Evolutionary conservation across 1,140 invertebrate genomes (phyloP).

Genomic region (Zaprionus vittiger): DNA sequence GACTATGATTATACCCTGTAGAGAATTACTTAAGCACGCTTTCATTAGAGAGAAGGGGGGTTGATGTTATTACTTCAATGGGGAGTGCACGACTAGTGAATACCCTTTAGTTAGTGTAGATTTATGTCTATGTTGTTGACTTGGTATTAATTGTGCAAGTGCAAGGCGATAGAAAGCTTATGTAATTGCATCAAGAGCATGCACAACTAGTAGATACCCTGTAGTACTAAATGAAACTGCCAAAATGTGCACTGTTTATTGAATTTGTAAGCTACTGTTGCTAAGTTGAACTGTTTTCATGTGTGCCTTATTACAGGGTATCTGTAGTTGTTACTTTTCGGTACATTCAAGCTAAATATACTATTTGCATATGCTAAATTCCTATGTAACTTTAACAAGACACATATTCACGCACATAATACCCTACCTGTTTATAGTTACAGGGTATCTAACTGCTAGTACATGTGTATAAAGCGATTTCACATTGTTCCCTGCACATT

Average conservation of each 20-base stretch:
- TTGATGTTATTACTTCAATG: too few relatives aligned
- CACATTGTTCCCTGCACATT: slow-evolving; percentile 11
- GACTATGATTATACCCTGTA: slow-evolving; percentile 1
- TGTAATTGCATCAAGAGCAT: background rate
- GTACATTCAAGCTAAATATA: too few relatives aligned
- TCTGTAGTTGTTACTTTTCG: too few relatives aligned
- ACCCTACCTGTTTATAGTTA: background rate
- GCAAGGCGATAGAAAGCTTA: background rate
- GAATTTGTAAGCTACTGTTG: too few relatives aligned
- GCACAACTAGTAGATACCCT: background rate
- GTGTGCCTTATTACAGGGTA: background rate
- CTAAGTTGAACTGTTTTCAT: too few relatives aligned
- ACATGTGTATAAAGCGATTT: background rate
- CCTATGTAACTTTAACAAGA: fast-evolving
- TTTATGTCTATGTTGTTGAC: too few relatives aligned
- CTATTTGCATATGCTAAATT: too few relatives aligned
- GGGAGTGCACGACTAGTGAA: background rate
- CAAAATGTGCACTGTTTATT: too few relatives aligned
- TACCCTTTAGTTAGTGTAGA: background rate
- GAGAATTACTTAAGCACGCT: background rate
- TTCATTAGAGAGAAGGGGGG: too few relatives aligned
- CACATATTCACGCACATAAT: background rate
- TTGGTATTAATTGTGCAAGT: too few relatives aligned
- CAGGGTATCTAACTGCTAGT: slow-evolving; percentile 19
- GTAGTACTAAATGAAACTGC: too few relatives aligned